These are phyloP conservation scores for Yponomeuta sedellus DNA, from an alignment of 2,888 invertebrate species.

Conservation along the genomic window DNA sequence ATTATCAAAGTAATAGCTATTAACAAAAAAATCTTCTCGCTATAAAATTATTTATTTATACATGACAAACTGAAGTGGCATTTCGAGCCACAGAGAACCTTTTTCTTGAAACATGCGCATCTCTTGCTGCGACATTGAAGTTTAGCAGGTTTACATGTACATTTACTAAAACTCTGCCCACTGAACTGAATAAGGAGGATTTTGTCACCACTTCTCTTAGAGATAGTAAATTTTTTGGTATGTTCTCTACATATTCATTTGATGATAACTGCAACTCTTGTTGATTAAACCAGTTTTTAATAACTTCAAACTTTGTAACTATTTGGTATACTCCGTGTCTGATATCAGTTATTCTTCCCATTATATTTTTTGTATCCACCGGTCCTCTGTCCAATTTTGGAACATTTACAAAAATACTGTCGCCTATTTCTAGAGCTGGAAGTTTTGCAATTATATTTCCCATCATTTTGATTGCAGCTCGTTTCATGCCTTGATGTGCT, in stretches of 20 bases:
- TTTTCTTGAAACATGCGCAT: slow-evolving; percentile 19
- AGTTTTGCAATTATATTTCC: slow-evolving; percentile 19
- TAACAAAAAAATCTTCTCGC: no score
- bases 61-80: slow-evolving; percentile 16
- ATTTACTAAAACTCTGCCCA: slow-evolving; percentile 13
- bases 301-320: slow-evolving; percentile 15
- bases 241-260: slow-evolving; percentile 11
- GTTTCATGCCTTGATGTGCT: slow-evolving; percentile 18
- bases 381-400: slow-evolving; percentile 16
- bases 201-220: slow-evolving; percentile 13
- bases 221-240: slow-evolving; percentile 11
- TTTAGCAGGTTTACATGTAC: slow-evolving; percentile 16
- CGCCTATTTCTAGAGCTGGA: slow-evolving; percentile 18
- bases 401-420: slow-evolving; percentile 17
- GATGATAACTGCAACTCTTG: slow-evolving; percentile 17
- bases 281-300: slow-evolving; percentile 18
- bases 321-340: slow-evolving; percentile 17
- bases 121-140: slow-evolving; percentile 17
- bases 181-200: slow-evolving; percentile 16
- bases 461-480: slow-evolving; percentile 20
- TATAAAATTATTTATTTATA: slow-evolving; percentile 14
- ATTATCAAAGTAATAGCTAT: no score
- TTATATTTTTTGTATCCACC: slow-evolving; percentile 16
- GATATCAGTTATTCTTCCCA: slow-evolving; percentile 16
- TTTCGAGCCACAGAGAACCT: slow-evolving; percentile 16